phyloP scores from a whole-genome alignment of 64 coral and sea anemone genomes.

The Dendrophyllia cribrosa region DNA sequence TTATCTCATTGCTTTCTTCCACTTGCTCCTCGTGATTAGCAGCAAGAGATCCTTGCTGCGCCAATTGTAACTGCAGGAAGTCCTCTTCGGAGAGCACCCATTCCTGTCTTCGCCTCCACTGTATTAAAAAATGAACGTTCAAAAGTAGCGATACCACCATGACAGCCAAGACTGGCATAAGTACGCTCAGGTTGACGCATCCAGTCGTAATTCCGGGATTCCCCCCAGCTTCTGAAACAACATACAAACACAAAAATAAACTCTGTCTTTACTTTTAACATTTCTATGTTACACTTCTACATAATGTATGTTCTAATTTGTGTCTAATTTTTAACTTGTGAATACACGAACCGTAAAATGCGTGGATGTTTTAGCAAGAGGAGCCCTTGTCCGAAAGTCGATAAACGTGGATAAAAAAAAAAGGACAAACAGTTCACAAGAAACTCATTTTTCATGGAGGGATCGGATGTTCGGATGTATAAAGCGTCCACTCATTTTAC shows the following conservation, averaged over 20 bases:
- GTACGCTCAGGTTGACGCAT: not conserved
- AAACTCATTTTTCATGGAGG: no score
- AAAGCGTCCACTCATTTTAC: no score
- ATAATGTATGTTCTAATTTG: no score
- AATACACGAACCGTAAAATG: no score
- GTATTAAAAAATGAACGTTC: constrained; percentile 26
- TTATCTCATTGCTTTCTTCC: not conserved
- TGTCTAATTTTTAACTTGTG: no score
- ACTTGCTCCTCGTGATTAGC: not conserved
- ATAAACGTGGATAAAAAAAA: no score
- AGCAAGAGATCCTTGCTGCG: not conserved
- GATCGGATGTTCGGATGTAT: no score
- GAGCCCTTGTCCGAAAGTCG: no score
- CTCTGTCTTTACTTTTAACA: no score
- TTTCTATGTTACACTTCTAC: no score
- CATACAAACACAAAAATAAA: not conserved
- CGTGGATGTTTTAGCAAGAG: no score
- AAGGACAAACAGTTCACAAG: no score
- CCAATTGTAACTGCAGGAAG: not conserved
- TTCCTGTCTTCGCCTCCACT: not conserved
- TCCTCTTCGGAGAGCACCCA: constrained; percentile 9
- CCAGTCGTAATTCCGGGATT: not conserved
- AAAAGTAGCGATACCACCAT: not conserved
- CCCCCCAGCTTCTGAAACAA: not conserved
- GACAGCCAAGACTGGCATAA: constrained; percentile 14